Percentiles rank a stretch among this genome's conserved stretches.
These are phyloP conservation scores for Oligia latruncula DNA, from an alignment of 2,888 invertebrate genomes.

Conservation along the genomic window DNA sequence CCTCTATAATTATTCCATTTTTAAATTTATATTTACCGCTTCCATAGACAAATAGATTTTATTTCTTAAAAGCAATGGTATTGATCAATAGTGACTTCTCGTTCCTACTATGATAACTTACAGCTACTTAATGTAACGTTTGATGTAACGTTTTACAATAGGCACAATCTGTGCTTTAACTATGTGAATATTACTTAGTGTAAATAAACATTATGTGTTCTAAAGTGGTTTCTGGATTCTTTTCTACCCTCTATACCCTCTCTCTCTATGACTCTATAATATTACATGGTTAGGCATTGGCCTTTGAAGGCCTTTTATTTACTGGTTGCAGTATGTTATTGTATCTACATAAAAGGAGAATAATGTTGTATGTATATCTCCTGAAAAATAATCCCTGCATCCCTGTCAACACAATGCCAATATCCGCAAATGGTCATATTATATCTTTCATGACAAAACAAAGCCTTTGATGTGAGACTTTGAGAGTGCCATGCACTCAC, in stretches of 20 bases:
- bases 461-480: not conserved
- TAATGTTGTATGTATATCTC: not conserved
- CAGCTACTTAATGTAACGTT: constrained; percentile 51
- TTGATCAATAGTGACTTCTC: constrained; percentile 59
- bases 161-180: constrained; percentile 61
- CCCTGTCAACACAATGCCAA: not conserved
- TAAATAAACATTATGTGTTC: constrained; percentile 89
- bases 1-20: constrained; percentile 21
- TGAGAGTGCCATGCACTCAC: not conserved
- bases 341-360: not conserved
- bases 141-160: constrained; percentile 57
- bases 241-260: constrained; percentile 1
- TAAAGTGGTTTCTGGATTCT: constrained; percentile 68
- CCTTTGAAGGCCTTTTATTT: not conserved
- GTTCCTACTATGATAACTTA: constrained; percentile 70
- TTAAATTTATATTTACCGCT: constrained; percentile 22
- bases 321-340: not conserved
- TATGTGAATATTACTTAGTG: constrained; percentile 86
- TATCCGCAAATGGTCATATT: not conserved
- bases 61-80: constrained; percentile 34
- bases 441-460: not conserved
- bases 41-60: constrained; percentile 34
- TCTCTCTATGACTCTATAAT: too few relatives aligned
- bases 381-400: not conserved
- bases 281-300: not conserved